Percentiles rank a stretch among this genome's conserved stretches.
Conservation (phyloP, 1,140 invertebrate genomes). For the Aphaenogaster floridana region DNA sequence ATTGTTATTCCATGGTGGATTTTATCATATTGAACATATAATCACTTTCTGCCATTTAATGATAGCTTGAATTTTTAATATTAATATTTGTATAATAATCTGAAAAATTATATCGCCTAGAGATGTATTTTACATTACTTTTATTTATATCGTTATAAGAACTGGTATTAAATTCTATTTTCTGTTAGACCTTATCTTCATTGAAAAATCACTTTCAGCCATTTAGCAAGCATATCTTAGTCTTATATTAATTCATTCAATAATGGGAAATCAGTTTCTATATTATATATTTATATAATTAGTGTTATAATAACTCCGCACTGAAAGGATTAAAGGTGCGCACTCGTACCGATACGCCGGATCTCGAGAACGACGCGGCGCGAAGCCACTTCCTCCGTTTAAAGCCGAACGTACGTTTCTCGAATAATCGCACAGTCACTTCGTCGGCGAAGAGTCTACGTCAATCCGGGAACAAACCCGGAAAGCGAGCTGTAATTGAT, state of each 20-base stretch:
- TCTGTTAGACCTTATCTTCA: background rate
- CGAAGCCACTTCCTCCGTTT: conserved; percentile 15
- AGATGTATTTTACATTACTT: background rate
- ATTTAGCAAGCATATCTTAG: background rate
- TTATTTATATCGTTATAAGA: background rate
- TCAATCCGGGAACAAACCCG: conserved; percentile 26
- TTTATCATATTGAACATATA: background rate
- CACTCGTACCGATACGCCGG: background rate
- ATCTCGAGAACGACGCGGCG: conserved; percentile 8
- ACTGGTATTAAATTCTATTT: background rate
- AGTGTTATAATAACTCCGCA: background rate
- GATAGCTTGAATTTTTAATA: background rate
- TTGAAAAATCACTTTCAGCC: background rate
- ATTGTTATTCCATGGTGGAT: background rate
- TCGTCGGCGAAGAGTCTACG: conserved; percentile 14
- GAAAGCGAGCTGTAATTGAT: conserved; percentile 46
- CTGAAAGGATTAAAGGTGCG: conserved; percentile 36
- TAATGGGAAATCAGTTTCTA: background rate
- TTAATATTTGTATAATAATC: background rate
- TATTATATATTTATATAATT: background rate
- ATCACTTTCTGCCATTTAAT: conserved; percentile 10
- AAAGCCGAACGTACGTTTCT: conserved; percentile 22
- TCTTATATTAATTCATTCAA: background rate
- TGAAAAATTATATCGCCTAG: background rate
- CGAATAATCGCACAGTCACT: conserved; percentile 47